Percentiles rank a stretch among this genome's conserved stretches.
phyloP scores from a whole-genome alignment of 2,113 vertebrate genomes.

The Apteryx owenii region DNA sequence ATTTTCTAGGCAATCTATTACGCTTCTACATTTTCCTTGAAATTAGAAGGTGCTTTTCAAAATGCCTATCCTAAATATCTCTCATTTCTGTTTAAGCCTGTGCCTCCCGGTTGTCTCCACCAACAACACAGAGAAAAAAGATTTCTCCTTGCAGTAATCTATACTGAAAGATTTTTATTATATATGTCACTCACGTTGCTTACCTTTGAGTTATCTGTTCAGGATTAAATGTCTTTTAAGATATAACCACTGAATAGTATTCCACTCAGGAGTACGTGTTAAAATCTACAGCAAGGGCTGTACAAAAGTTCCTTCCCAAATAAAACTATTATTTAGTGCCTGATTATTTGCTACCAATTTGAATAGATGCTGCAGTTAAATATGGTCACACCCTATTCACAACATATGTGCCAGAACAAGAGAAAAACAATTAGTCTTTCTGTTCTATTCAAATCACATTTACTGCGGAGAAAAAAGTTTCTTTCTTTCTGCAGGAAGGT shows the following conservation, averaged over 20 bases:
- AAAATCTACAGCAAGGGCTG: neutral
- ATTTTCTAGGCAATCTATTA: neutral
- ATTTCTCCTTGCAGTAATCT: neutral
- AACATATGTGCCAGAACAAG: neutral
- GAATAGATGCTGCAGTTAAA: neutral
- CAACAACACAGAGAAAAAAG: neutral
- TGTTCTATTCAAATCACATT: constrained; percentile 38
- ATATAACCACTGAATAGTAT: neutral
- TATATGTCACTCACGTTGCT: neutral
- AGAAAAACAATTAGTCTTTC: constrained; percentile 15
- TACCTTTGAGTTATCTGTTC: neutral
- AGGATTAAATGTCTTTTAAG: neutral
- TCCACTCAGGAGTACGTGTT: neutral
- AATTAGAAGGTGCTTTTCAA: neutral
- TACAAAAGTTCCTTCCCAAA: neutral
- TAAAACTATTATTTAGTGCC: neutral
- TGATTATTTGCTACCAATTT: neutral
- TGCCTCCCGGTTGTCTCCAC: neutral
- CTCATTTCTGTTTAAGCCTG: neutral
- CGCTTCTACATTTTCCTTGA: neutral
- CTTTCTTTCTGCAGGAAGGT: neutral
- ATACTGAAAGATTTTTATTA: neutral
- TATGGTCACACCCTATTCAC: neutral
- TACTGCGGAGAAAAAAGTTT: neutral
- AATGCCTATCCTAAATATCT: neutral